These are phyloP conservation scores for Pachypanchax playfairii DNA, from an alignment of 2,113 vertebrate genomes.

Conservation along the genomic window DNA sequence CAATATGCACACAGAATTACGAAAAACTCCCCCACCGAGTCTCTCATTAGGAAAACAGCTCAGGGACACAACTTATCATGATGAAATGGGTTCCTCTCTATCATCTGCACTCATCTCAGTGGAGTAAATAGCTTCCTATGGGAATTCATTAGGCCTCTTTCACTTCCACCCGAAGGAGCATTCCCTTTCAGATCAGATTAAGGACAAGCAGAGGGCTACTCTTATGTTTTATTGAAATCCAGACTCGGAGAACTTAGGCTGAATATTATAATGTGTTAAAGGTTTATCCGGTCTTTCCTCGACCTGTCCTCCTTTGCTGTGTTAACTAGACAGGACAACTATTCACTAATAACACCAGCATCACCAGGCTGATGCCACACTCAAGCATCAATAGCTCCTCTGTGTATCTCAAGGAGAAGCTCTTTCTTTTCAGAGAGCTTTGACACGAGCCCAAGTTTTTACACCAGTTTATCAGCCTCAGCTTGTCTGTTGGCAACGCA, in stretches of 20 bases:
- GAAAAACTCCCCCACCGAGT: slow-evolving; percentile 41
- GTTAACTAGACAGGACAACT: slow-evolving; percentile 54
- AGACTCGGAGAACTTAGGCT: slow-evolving; percentile 50
- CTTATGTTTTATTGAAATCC: slow-evolving; percentile 59
- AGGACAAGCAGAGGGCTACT: slow-evolving; percentile 38
- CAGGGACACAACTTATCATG: slow-evolving; percentile 62
- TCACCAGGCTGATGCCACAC: slow-evolving; percentile 59
- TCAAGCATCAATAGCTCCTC: slow-evolving; percentile 69
- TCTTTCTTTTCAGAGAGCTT: slow-evolving; percentile 26
- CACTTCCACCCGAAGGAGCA: slow-evolving; percentile 63
- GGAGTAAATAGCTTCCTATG: slow-evolving; percentile 69
- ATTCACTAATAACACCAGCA: slow-evolving; percentile 64
- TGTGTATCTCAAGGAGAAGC: slow-evolving; percentile 52
- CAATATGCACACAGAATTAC: slow-evolving; percentile 36
- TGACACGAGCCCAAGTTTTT: slow-evolving; percentile 22
- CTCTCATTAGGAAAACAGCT: slow-evolving; percentile 66
- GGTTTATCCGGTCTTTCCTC: slow-evolving; percentile 34
- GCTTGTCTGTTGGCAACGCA: slow-evolving; percentile 17
- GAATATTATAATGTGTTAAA: slow-evolving; percentile 47
- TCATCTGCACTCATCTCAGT: slow-evolving; percentile 64
- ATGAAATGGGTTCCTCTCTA: slow-evolving; percentile 63
- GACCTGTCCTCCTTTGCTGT: slow-evolving; percentile 43
- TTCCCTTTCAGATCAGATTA: slow-evolving; percentile 66
- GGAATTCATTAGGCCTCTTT: slow-evolving; percentile 73
- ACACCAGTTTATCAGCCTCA: slow-evolving; percentile 17